A percentile compares a stretch with the other conserved stretches of the same genome.
These are phyloP conservation scores for Pecten maximus DNA, from an alignment of 2,888 invertebrate species.

Conservation along the genomic window DNA sequence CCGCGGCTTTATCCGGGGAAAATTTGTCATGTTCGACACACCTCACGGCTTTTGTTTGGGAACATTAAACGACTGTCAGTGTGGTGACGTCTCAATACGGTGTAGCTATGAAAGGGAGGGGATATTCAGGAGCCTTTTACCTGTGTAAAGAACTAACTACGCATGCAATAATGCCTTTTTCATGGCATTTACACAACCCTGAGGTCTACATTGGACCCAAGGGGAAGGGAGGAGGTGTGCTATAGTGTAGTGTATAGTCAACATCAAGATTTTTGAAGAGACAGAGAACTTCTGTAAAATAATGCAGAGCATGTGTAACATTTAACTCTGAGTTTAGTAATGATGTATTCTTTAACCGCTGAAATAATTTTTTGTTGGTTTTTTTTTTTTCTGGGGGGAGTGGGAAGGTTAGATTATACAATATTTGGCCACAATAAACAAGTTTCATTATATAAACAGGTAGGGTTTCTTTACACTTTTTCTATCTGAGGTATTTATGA, in stretches of 20 bases:
- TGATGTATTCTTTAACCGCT: too few relatives aligned
- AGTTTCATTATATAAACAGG: too few relatives aligned
- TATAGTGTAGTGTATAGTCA: neutral
- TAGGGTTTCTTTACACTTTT: too few relatives aligned
- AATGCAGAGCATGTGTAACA: too few relatives aligned
- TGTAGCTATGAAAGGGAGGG: neutral
- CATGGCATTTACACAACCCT: neutral
- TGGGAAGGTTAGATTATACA: too few relatives aligned
- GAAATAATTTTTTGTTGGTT: too few relatives aligned
- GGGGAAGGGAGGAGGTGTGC: neutral
- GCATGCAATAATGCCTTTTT: neutral
- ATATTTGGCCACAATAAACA: too few relatives aligned
- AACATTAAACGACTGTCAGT: neutral
- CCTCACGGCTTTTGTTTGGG: slow-evolving; percentile 9
- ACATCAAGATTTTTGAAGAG: too few relatives aligned
- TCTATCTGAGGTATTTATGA: too few relatives aligned
- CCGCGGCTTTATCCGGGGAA: neutral
- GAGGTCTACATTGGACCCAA: neutral
- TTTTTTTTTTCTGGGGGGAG: too few relatives aligned
- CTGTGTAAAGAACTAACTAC: neutral
- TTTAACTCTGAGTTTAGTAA: too few relatives aligned
- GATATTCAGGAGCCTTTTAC: neutral
- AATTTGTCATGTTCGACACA: slow-evolving; percentile 30
- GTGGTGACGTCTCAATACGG: neutral
- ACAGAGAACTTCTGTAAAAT: too few relatives aligned